A percentile compares a stretch with the other conserved stretches of the same genome.
Conservation (phyloP, 2,797 vertebrate species). For the Cynopterus sphinx region DNA sequence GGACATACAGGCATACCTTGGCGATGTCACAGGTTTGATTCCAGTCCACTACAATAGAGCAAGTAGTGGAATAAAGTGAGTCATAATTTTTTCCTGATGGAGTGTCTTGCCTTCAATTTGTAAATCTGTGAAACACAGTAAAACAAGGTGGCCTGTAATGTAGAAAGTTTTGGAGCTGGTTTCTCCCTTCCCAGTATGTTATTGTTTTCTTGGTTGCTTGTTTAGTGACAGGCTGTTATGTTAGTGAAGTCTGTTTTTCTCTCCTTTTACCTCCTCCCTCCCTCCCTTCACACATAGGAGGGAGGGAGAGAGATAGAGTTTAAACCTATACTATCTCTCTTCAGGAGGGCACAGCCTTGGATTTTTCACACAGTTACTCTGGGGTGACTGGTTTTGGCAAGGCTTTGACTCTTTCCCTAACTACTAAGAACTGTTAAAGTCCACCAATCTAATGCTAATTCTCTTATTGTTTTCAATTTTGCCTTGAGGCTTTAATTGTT, state of each 20-base stretch:
- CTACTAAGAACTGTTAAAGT: neutral
- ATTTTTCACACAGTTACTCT: neutral
- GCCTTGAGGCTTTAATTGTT: neutral
- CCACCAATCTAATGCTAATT: neutral
- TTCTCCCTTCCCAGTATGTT: neutral
- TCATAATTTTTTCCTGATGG: too few relatives aligned
- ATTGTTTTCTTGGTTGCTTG: neutral
- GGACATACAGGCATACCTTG: neutral
- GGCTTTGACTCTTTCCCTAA: neutral
- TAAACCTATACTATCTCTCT: neutral
- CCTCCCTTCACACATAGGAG: too few relatives aligned
- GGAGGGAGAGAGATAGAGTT: too few relatives aligned
- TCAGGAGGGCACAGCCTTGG: neutral
- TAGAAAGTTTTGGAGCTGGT: neutral
- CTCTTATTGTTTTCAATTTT: neutral
- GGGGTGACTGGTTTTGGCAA: neutral
- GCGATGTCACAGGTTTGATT: too few relatives aligned
- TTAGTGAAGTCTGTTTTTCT: neutral
- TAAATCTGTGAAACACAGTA: too few relatives aligned
- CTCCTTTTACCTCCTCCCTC: neutral
- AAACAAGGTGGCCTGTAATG: too few relatives aligned
- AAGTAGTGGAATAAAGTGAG: too few relatives aligned
- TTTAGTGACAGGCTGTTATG: neutral
- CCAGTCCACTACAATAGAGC: too few relatives aligned
- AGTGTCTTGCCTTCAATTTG: too few relatives aligned